A percentile compares a stretch with the other conserved stretches of the same genome.
These are phyloP conservation scores for Lasioglossum morio DNA, from an alignment of 2,888 invertebrate species.

Conservation along the genomic window DNA sequence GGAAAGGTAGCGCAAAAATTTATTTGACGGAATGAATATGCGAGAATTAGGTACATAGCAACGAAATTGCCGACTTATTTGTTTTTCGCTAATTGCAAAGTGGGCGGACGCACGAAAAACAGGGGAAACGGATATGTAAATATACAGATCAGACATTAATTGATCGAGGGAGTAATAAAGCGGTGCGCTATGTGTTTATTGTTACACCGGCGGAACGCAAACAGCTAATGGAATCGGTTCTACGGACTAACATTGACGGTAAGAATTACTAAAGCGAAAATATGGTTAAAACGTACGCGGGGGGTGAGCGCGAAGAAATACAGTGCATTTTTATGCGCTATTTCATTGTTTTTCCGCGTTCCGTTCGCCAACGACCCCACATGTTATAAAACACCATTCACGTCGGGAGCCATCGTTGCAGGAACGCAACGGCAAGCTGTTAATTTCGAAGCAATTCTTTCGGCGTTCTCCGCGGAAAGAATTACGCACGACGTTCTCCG, in stretches of 20 bases:
- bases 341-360: neutral
- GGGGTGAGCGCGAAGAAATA: neutral
- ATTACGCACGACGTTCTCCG: conserved; percentile 10
- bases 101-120: neutral
- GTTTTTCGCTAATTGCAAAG: neutral
- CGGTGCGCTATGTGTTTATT: neutral
- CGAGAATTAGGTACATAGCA: neutral
- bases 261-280: neutral
- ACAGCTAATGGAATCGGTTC: neutral
- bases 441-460: conserved; percentile 17
- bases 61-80: too few relatives aligned
- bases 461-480: neutral
- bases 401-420: neutral
- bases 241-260: neutral
- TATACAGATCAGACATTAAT: neutral
- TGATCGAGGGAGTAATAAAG: neutral
- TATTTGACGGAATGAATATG: neutral
- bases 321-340: neutral
- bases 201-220: neutral
- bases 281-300: neutral
- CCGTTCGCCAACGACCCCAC: neutral
- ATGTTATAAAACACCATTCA: neutral
- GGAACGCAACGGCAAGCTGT: neutral
- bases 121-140: neutral
- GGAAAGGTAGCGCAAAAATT: neutral